Base-by-base conservation (phyloP, 2,797 vertebrate species). In the Hypotaenidia okinawae region DNA sequence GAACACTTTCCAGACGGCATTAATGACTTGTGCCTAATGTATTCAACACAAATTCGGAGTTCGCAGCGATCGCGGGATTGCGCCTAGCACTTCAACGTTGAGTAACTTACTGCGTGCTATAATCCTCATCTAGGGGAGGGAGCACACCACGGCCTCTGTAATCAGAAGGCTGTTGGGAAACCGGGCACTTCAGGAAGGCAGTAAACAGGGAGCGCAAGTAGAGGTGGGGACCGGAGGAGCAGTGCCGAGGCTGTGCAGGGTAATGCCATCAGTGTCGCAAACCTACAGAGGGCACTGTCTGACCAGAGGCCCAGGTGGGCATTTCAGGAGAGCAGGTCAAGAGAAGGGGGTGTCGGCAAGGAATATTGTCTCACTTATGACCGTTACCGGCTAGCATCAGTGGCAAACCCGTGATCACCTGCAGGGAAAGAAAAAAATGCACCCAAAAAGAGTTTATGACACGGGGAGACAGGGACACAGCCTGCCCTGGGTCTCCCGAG, bases 231-330 rank as follows among this genome's bases (percentile, higher is more conserved):
- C 3, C 23, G 47, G 24, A 33, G 3, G 10, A 52, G 55, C 22
- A 49, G 17, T 11, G 55, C 41, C 1, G 1, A 1, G 1, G 2
- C 39, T 39, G 11, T 47, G 16, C 9, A 5, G 64, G 32, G 9
- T 77, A n/a, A 75, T 62, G 58, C 32, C 58, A 27, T 73, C 37
- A 19, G 51, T 11, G 27, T 30, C 22, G 3, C 64, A 62, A 18
- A 66, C 82, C 92, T 86, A 89, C 64, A 94, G 93, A 93, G 92
- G 93, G 79, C 94, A 92, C 54, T 77, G 78, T 75, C 78, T 72
- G 69, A 85, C 82, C 64, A 22, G 87, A 94, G 87, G 62, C 82
- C 91, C 69, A 39, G 37, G 11, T 33, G 69, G 73, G 45, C 58
- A 66, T 90, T 91, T 88, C 52, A n/a, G 69, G 33, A 73, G n/a